Percentiles rank a stretch among this genome's conserved stretches.
Evolutionary conservation across 92 coral and sea anemone species (phyloP).

Genomic region (Umimayanthus kanabou): DNA sequence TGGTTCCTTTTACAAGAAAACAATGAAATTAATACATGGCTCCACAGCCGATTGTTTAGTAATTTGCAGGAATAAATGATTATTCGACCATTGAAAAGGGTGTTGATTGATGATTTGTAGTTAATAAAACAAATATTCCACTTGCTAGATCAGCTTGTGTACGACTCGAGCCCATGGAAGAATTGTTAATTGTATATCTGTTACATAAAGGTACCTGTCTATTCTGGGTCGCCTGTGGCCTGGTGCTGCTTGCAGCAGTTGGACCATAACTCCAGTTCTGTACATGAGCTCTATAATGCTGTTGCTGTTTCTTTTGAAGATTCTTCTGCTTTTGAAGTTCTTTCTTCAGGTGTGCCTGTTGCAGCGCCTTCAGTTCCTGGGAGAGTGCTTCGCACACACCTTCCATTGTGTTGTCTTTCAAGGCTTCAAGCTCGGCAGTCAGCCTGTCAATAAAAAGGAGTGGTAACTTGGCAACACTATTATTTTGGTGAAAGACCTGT

Average conservation of each 20-base stretch:
- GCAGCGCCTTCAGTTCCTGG: constrained; percentile 71
- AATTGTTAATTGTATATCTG: neutral
- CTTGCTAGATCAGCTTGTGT: too few relatives aligned
- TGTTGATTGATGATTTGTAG: too few relatives aligned
- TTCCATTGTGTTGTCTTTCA: constrained; percentile 72
- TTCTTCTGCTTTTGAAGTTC: constrained; percentile 62
- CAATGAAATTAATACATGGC: too few relatives aligned
- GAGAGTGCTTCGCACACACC: constrained; percentile 73
- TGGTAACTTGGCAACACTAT: too few relatives aligned
- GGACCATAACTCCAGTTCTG: constrained; percentile 30
- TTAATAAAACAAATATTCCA: too few relatives aligned
- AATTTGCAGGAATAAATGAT: too few relatives aligned
- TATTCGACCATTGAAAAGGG: too few relatives aligned
- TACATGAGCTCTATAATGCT: constrained; percentile 16
- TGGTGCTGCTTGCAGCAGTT: neutral
- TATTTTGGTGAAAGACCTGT: too few relatives aligned
- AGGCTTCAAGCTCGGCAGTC: constrained; percentile 69
- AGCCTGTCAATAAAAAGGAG: constrained; percentile 36
- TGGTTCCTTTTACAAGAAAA: too few relatives aligned
- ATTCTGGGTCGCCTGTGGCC: constrained; percentile 13
- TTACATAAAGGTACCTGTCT: neutral
- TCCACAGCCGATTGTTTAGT: too few relatives aligned
- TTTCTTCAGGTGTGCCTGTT: constrained; percentile 60
- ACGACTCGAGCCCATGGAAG: too few relatives aligned
- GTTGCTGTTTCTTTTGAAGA: constrained; percentile 36